phyloP scores from a whole-genome alignment of 2,888 invertebrate genomes.

The Malachius bipustulatus region DNA sequence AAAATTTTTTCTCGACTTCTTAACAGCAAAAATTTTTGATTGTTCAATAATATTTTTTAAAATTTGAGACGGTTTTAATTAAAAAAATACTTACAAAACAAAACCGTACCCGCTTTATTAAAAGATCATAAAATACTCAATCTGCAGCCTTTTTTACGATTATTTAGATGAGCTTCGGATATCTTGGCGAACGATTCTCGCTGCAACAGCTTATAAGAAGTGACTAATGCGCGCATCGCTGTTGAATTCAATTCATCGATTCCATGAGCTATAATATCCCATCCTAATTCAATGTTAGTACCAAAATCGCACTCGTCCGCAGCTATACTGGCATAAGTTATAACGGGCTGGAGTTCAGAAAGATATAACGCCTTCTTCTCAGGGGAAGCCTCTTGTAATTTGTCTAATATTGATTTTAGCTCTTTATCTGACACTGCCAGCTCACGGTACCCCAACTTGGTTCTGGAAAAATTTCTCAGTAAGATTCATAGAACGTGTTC shows the following conservation, averaged over 20 bases:
- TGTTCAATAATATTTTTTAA: too few species aligned
- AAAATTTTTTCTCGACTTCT: too few species aligned
- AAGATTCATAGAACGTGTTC: too few species aligned
- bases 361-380: slow-evolving; percentile 48
- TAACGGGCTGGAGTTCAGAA: slow-evolving; percentile 64
- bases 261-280: slow-evolving; percentile 73
- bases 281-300: slow-evolving; percentile 78
- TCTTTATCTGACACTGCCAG: slow-evolving; percentile 31
- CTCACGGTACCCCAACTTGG: slow-evolving; percentile 74
- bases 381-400: slow-evolving; percentile 49
- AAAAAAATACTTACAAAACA: too few species aligned
- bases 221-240: slow-evolving; percentile 51
- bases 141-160: slow-evolving; percentile 47
- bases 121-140: slow-evolving; percentile 39
- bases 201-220: slow-evolving; percentile 65
- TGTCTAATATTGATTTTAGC: slow-evolving; percentile 56
- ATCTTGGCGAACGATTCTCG: slow-evolving; percentile 64
- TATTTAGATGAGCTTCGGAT: slow-evolving; percentile 59
- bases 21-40: too few species aligned
- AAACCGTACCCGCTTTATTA: too few species aligned
- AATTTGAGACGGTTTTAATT: too few species aligned
- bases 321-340: slow-evolving; percentile 78
- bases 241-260: slow-evolving; percentile 53
- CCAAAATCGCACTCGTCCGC: slow-evolving; percentile 94
- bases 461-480: too few species aligned